Conservation (phyloP, 2,113 vertebrate species). For the Hepsetus odoe region DNA sequence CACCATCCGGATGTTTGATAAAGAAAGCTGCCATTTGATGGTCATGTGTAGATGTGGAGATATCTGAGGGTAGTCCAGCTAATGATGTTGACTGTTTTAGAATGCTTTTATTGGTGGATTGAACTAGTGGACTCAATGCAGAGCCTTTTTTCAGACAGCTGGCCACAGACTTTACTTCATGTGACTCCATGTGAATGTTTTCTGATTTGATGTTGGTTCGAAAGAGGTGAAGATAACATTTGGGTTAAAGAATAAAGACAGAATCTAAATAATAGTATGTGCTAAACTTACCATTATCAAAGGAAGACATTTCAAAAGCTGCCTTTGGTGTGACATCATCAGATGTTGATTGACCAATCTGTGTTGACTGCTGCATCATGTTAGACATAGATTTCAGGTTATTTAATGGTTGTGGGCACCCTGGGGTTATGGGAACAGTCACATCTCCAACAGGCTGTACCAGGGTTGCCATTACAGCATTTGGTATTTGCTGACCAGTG, state of each 20-base stretch:
- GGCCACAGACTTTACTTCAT: background rate
- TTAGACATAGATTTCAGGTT: background rate
- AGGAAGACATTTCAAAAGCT: background rate
- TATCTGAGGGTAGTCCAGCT: background rate
- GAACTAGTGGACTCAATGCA: background rate
- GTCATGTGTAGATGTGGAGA: background rate
- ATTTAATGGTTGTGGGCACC: background rate
- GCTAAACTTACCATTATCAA: conserved; percentile 2
- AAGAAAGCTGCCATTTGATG: background rate
- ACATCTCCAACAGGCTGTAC: background rate
- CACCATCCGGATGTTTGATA: background rate
- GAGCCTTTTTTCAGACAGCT: background rate
- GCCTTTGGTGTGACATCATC: background rate
- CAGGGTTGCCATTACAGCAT: background rate
- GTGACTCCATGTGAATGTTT: conserved; percentile 12
- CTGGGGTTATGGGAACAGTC: background rate
- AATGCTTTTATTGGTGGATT: background rate
- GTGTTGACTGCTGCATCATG: background rate
- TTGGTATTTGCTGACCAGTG: background rate
- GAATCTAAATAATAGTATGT: too few species aligned
- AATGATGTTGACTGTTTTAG: background rate
- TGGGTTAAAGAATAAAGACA: background rate
- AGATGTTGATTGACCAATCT: background rate
- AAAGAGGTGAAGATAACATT: background rate
- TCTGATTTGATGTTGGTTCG: conserved; percentile 1